A percentile compares a stretch with the other conserved stretches of the same genome.
phyloP scores from a whole-genome alignment of 2,113 vertebrate species.

The Mastomys coucha region DNA sequence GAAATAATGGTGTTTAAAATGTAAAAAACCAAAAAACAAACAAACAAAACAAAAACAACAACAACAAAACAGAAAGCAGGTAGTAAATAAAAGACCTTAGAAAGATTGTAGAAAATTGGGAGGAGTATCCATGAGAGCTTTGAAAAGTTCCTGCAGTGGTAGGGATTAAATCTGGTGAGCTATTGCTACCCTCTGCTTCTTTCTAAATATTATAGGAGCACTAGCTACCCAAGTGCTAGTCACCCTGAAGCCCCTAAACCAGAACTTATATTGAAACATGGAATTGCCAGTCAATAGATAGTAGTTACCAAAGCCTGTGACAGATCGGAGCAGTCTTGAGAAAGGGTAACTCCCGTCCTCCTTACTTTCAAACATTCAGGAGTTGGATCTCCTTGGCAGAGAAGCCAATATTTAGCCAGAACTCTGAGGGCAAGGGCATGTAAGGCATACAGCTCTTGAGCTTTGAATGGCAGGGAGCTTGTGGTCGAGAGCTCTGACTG shows the following conservation, averaged over 20 bases:
- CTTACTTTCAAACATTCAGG: background rate
- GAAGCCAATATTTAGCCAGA: background rate
- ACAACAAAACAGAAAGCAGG: too few relatives aligned
- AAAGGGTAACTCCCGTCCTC: too few relatives aligned
- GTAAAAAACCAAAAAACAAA: background rate
- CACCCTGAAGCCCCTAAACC: too few relatives aligned
- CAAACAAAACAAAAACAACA: too few relatives aligned
- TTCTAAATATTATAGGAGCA: background rate
- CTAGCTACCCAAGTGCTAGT: background rate
- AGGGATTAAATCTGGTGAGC: background rate
- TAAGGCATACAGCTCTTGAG: background rate
- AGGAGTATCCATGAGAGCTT: accelerated
- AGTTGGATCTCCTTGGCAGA: background rate
- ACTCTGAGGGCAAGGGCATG: background rate
- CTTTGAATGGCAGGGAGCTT: background rate
- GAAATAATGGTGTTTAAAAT: background rate
- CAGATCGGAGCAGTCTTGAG: background rate
- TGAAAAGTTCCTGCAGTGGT: background rate
- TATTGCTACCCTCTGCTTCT: background rate
- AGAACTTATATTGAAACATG: background rate
- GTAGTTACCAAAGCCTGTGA: background rate
- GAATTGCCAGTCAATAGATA: background rate
- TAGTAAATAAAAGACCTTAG: background rate
- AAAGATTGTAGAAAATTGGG: background rate
- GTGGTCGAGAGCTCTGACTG: background rate